A percentile compares a stretch with the other conserved stretches of the same genome.
These are phyloP conservation scores for Phrynocephalus vlangalii DNA, from an alignment of 2,797 vertebrate genomes.

Conservation along the genomic window DNA sequence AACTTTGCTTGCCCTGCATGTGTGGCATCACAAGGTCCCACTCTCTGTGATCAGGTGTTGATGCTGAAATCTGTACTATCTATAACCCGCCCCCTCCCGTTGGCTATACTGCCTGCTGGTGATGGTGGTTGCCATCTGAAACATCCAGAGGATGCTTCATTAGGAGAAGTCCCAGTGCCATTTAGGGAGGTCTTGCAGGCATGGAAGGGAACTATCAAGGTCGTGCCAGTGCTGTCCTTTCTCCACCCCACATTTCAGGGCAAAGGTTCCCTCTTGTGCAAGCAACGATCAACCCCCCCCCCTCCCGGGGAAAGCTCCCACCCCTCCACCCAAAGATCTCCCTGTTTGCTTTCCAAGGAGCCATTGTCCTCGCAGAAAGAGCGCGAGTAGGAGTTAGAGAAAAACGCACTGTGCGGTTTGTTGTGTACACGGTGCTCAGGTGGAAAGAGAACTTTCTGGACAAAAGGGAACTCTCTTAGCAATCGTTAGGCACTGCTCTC, in stretches of 20 bases:
- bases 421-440: too few relatives aligned
- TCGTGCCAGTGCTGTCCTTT: accelerated
- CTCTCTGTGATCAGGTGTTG: too few relatives aligned
- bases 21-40: too few relatives aligned
- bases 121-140: not conserved
- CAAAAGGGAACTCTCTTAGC: too few relatives aligned
- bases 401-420: not conserved
- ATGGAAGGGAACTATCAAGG: not conserved
- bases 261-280: slow-evolving; percentile 69
- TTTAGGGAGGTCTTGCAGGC: not conserved
- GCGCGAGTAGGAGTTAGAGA: not conserved
- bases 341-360: slow-evolving; percentile 64
- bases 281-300: slow-evolving; percentile 65
- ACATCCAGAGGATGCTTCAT: not conserved
- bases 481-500: too few relatives aligned
- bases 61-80: too few relatives aligned
- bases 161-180: not conserved
- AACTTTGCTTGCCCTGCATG: too few relatives aligned
- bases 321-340: slow-evolving; percentile 43
- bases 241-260: slow-evolving; percentile 47
- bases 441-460: too few relatives aligned
- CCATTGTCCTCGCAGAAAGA: slow-evolving; percentile 67
- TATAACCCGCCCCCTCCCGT: too few relatives aligned
- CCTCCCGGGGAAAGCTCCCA: slow-evolving; percentile 52
- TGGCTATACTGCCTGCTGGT: too few relatives aligned